Base-by-base conservation (phyloP, 92 coral and sea anemone species). In the Bergia puertoricense region DNA sequence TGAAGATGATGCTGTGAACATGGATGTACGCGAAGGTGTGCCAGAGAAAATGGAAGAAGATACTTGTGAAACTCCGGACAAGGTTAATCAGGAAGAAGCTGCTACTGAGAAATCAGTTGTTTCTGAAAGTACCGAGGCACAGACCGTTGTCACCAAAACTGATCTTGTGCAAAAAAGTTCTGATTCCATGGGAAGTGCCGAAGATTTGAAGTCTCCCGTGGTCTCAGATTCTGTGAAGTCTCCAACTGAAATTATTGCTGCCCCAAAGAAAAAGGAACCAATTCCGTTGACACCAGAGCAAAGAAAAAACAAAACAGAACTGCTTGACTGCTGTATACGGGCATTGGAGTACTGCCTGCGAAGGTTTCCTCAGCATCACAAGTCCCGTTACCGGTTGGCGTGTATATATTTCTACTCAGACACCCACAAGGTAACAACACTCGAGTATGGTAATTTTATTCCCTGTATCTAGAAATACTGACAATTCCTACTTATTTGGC, bases 311-410 rank as follows among this genome's bases (percentile, higher is more conserved):
- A 93, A 93, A 74, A 88, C 85, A 51, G 95, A 89, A 81, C 92
- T 97, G 39, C 91, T 97, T 85, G 97, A 95, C 69, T 81, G 85
- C 74, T 97, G 99, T 81, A 92, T 95, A 76, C 92, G 77, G 45
- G 96, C 97, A 2, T 44, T 97, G 75, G 98, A 94, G 46, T 93
- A 95, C 75, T 96, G 99, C 67, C 86, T 97, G 44, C 95, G 93
- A 30, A 89, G 99, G 48, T 97, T 97, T 76, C 96, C 99, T 45
- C 99, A 97, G 90, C 99, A 97, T 73, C 98, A 97, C 93, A 97
- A 97, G 92, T 92, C 97, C 15, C 99, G 98, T 76, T 95, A 97
- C 84, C 95, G 99, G 38, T 88, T 97, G 91, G 99, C 99, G 23
- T 94, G 94, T 45, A 94, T 96, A 18, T 90, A 93, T 81, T 94